phyloP scores from a whole-genome alignment of 2,888 invertebrate genomes.

The Melolontha melolontha region DNA sequence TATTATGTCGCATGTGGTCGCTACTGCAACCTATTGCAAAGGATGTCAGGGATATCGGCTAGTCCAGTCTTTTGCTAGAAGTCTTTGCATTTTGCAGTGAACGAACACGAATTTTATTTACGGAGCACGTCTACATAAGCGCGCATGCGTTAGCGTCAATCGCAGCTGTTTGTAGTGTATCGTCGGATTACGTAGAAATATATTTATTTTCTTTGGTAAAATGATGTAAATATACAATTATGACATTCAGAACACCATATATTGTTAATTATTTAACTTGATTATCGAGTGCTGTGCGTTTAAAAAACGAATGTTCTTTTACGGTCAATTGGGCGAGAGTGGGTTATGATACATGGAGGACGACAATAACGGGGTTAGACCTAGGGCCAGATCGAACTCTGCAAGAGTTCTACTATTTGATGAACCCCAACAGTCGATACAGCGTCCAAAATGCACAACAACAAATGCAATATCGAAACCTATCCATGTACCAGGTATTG shows the following conservation, averaged over 20 bases:
- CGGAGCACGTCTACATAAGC: background rate
- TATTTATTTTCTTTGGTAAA: conserved; percentile 42
- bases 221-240: conserved; percentile 29
- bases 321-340: conserved; percentile 36
- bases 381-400: conserved; percentile 69
- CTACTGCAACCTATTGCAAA: conserved; percentile 8
- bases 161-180: conserved; percentile 44
- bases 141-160: conserved; percentile 39
- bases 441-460: conserved; percentile 54
- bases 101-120: conserved; percentile 28
- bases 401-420: conserved; percentile 83
- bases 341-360: conserved; percentile 59
- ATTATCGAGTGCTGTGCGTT: conserved; percentile 4
- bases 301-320: conserved; percentile 20
- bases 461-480: conserved; percentile 48
- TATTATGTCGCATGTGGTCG: no score
- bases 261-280: conserved; percentile 10
- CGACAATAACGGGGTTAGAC: conserved; percentile 58
- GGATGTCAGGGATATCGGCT: conserved; percentile 34
- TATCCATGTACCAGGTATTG: conserved; percentile 54
- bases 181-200: conserved; percentile 39
- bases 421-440: conserved; percentile 68
- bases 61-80: conserved; percentile 6
- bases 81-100: conserved; percentile 26
- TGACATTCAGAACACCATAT: conserved; percentile 14